These are phyloP conservation scores for Lycopodina hypogea DNA, from an alignment of 37 sponge, comb jelly and placozoan genomes.

Conservation along the genomic window DNA sequence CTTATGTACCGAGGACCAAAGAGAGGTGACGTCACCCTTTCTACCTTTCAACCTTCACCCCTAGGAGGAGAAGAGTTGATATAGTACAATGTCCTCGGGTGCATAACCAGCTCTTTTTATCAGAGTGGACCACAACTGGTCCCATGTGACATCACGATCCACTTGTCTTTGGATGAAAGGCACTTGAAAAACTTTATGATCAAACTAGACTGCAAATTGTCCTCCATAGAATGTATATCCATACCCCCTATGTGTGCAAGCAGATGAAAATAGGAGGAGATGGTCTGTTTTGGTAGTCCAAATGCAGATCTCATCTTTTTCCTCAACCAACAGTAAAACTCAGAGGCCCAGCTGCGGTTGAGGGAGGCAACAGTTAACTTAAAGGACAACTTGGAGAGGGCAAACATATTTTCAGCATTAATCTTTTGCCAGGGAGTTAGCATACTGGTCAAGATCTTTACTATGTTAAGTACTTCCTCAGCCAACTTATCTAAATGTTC, in stretches of 20 bases:
- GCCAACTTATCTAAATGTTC: not conserved
- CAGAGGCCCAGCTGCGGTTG: slow-evolving; percentile 11
- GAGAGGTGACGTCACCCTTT: too few relatives aligned
- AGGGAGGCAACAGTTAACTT: slow-evolving; percentile 13
- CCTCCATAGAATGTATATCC: slow-evolving; percentile 30
- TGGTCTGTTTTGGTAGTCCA: slow-evolving; percentile 26
- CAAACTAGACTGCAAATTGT: not conserved
- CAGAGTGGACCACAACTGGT: not conserved
- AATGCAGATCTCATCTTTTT: slow-evolving; percentile 8
- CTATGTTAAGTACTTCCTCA: not conserved
- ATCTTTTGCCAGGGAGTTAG: slow-evolving; percentile 62
- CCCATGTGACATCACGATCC: slow-evolving; percentile 12
- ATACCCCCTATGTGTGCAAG: slow-evolving; percentile 20
- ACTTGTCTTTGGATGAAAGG: slow-evolving; percentile 1
- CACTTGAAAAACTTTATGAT: not conserved
- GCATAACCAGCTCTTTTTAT: not conserved
- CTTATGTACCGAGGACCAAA: too few relatives aligned
- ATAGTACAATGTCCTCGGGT: not conserved
- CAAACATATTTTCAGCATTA: slow-evolving; percentile 46
- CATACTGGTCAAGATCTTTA: not conserved
- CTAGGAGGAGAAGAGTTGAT: slow-evolving; percentile 26
- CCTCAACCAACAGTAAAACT: slow-evolving; percentile 12
- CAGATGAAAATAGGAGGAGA: slow-evolving; percentile 28
- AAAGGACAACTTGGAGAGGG: slow-evolving; percentile 15
- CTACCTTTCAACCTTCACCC: too few relatives aligned